Conservation (phyloP, 2,888 invertebrate genomes). For the Poecilobothrus nobilitatus region DNA sequence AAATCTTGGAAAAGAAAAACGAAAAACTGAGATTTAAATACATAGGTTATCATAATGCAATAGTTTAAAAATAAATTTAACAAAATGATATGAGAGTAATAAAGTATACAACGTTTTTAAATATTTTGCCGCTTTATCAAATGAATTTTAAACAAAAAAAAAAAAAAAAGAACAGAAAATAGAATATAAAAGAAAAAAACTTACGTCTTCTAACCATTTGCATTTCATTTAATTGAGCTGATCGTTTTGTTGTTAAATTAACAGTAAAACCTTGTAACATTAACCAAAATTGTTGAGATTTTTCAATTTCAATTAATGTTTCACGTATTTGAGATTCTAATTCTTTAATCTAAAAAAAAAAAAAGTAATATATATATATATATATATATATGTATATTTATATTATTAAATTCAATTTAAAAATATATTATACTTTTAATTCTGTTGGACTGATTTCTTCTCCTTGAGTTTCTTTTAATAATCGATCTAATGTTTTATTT, state of each 20-base stretch:
- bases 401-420: not conserved
- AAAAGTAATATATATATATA: conserved; percentile 48
- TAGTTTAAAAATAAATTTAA: no score
- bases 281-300: conserved; percentile 66
- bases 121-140: no score
- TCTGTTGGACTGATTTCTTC: conserved; percentile 28
- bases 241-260: conserved; percentile 58
- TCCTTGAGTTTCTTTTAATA: conserved; percentile 46
- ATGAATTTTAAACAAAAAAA: no score
- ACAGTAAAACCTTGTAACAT: conserved; percentile 66
- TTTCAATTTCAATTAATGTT: conserved; percentile 53
- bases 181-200: conserved; percentile 24
- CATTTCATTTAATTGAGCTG: conserved; percentile 57
- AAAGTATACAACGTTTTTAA: not conserved
- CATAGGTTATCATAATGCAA: no score
- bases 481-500: conserved; percentile 48
- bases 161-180: no score
- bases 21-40: no score
- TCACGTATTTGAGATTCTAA: conserved; percentile 58
- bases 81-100: not conserved
- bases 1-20: no score
- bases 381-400: not conserved
- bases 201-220: conserved; percentile 64
- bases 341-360: conserved; percentile 47
- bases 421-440: conserved; percentile 22